phyloP scores from a whole-genome alignment of 2,888 invertebrate genomes.

The Athetis lepigone region DNA sequence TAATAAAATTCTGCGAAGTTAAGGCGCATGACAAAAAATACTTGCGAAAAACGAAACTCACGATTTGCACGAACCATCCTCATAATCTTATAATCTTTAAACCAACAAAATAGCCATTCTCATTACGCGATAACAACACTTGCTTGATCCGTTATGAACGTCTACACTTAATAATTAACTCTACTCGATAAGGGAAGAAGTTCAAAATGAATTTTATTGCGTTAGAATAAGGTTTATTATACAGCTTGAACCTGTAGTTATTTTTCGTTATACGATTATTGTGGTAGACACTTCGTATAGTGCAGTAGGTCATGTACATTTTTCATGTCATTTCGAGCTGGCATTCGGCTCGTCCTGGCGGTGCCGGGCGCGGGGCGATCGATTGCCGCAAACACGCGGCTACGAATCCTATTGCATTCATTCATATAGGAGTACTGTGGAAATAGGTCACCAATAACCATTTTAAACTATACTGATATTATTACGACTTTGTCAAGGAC shows the following conservation, averaged over 20 bases:
- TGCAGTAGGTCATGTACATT: slow-evolving; percentile 68
- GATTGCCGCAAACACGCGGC: slow-evolving; percentile 78
- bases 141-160: slow-evolving; percentile 9
- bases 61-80: slow-evolving; percentile 26
- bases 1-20: slow-evolving; percentile 32
- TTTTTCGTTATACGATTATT: slow-evolving; percentile 17
- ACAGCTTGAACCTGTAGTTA: neutral
- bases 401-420: slow-evolving; percentile 70
- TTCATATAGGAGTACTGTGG: slow-evolving; percentile 56
- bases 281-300: slow-evolving; percentile 39
- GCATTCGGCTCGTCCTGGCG: slow-evolving; percentile 74
- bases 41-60: slow-evolving; percentile 27
- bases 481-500: slow-evolving; percentile 58
- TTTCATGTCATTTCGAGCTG: slow-evolving; percentile 78
- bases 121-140: slow-evolving; percentile 4
- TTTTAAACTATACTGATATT: slow-evolving; percentile 34
- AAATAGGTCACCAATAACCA: slow-evolving; percentile 67
- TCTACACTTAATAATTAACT: slow-evolving; percentile 33
- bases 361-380: slow-evolving; percentile 84
- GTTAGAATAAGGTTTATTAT: slow-evolving; percentile 28
- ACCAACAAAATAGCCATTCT: neutral
- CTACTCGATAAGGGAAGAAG: neutral
- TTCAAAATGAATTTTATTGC: slow-evolving; percentile 2
- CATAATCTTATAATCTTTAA: neutral
- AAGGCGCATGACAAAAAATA: slow-evolving; percentile 35